Evolutionary conservation across 2,888 invertebrate genomes (phyloP), one percentile per base, ranked within the genome.

Genomic region (Pachymerium ferrugineum): DNA sequence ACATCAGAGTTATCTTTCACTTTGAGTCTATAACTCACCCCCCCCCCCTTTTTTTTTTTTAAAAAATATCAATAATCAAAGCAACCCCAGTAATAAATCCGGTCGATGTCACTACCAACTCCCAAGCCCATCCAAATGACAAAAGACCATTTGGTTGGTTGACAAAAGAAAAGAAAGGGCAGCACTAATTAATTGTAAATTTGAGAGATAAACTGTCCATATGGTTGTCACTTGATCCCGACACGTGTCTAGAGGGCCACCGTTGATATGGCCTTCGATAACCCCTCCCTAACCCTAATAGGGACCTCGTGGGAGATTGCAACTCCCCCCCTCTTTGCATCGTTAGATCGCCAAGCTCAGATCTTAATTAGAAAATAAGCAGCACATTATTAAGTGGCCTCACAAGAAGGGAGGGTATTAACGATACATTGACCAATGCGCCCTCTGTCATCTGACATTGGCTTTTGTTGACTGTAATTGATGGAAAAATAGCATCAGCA

Each of bases 331-430:
- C 28, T n/a, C n/a, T 62, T 62, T 62, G 62, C 62, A 62, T 62
- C 62, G 62, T 62, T 62, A 62, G 62, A 62, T 10, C 62, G 25
- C 28, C 62, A 28, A 62, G 62, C 28, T 62, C 62, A 28, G 62
- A 6, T 62, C 62, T 62, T 62, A 62, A 62, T 62, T 62, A 62
- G 62, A 62, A 62, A 62, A 62, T 62, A 62, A 62, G 62, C 62
- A 12, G 62, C 25, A 62, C 62, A 62, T 62, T 62, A 62, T 62
- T 62, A 62, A 62, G 62, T 62, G 62, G 62, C 62, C n/a, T 62
- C 12, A 62, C 62, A 62, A 62, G 28, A n/a, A 28, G 28, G 62
- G 25, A 28, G 5, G 25, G 28, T 22, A 62, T 62, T 62, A 62
- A 62, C 62, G 62, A 62, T n/a, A n/a, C 62, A 62, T 62, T 25